phyloP scores from a whole-genome alignment of 2,797 vertebrate species.

The Propithecus perrieri region DNA sequence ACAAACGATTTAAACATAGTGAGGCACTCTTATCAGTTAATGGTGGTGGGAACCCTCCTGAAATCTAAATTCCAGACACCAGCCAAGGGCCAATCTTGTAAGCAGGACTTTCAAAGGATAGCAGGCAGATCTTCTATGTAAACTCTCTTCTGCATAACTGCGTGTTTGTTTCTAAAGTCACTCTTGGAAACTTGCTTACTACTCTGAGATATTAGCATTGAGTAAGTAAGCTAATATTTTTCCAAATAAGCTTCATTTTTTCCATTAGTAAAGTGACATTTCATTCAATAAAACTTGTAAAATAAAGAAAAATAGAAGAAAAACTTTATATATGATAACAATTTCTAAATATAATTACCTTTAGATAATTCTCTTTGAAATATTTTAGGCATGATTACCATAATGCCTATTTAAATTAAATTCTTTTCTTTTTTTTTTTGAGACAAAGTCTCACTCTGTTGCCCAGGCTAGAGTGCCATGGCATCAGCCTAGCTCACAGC shows the following conservation, averaged over 20 bases:
- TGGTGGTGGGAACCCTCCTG: background rate
- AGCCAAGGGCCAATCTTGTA: background rate
- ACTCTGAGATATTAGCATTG: background rate
- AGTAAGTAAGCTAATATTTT: background rate
- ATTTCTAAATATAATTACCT: conserved; percentile 6
- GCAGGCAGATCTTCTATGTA: background rate
- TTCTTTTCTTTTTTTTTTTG: background rate
- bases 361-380: background rate
- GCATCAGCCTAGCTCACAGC: too few relatives aligned
- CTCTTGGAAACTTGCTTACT: background rate
- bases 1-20: background rate
- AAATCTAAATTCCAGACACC: background rate
- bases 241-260: background rate
- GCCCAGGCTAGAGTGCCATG: too few relatives aligned
- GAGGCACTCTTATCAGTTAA: background rate
- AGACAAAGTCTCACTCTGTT: too few relatives aligned
- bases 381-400: background rate
- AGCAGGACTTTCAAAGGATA: background rate
- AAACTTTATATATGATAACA: background rate
- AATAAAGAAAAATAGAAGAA: background rate
- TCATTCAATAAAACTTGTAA: conserved; percentile 32
- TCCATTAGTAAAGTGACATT: background rate
- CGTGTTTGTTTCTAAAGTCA: background rate
- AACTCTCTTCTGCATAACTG: background rate
- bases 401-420: conserved; percentile 1